Conservation (phyloP, 2,113 vertebrate genomes). For the Piprites chloris region DNA sequence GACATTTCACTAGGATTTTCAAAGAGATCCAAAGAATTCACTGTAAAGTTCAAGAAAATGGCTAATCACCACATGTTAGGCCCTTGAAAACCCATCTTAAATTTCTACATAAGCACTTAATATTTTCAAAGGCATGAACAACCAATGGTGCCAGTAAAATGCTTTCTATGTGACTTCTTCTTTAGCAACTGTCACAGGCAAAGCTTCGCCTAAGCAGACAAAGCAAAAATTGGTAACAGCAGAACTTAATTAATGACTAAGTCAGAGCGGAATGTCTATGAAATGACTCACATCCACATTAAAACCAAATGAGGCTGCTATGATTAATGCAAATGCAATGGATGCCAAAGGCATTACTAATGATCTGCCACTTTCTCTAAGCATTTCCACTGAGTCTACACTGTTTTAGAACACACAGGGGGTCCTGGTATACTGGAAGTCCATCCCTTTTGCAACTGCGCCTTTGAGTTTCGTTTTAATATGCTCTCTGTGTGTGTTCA, state of each 20-base stretch:
- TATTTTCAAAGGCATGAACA: neutral
- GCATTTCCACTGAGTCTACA: neutral
- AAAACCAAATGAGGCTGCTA: constrained; percentile 56
- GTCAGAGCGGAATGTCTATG: neutral
- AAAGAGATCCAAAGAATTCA: neutral
- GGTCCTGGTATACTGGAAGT: neutral
- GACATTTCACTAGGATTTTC: neutral
- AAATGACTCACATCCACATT: constrained; percentile 65
- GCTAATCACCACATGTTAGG: neutral
- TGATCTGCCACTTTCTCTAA: constrained; percentile 29
- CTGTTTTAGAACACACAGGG: constrained; percentile 5
- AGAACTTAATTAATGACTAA: constrained; percentile 58
- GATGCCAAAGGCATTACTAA: constrained; percentile 50
- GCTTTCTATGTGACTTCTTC: neutral
- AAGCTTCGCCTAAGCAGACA: constrained; percentile 9
- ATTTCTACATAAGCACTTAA: neutral
- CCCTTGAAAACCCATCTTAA: neutral
- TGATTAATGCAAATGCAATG: constrained; percentile 63
- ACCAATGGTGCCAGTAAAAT: neutral
- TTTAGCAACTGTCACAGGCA: neutral
- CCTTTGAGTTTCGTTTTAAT: constrained; percentile 43
- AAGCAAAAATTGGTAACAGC: constrained; percentile 59
- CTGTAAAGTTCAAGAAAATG: neutral
- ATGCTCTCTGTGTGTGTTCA: constrained; percentile 2
- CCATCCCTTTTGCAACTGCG: neutral